These are phyloP conservation scores for Triplophysa rosa DNA, from an alignment of 2,113 vertebrate species.

Conservation along the genomic window DNA sequence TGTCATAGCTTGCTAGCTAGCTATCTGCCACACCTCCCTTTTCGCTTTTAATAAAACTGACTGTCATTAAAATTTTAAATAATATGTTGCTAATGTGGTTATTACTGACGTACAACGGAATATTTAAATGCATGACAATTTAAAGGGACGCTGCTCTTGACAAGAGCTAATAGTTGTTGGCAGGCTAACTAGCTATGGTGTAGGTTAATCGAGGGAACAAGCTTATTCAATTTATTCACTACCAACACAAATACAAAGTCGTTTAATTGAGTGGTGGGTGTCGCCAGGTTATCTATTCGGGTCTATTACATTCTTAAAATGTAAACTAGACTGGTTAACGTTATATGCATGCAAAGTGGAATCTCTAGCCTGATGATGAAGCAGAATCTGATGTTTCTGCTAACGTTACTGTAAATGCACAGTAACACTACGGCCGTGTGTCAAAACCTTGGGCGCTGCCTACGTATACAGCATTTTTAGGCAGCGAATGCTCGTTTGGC, in stretches of 20 bases:
- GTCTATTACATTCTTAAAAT: neutral
- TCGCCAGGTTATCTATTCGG: neutral
- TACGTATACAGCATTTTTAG: neutral
- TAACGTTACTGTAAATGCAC: conserved; percentile 27
- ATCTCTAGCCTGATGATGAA: conserved; percentile 75
- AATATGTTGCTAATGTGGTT: neutral
- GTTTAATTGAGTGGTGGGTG: neutral
- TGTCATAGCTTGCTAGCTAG: conserved; percentile 19
- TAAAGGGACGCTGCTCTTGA: neutral
- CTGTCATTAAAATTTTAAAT: neutral
- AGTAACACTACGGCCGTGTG: conserved; percentile 2
- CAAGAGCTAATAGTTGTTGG: conserved; percentile 15
- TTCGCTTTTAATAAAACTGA: neutral
- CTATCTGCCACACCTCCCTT: conserved; percentile 27
- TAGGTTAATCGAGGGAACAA: neutral
- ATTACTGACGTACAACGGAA: neutral
- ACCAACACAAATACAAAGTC: neutral
- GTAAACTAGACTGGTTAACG: neutral
- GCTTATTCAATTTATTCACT: conserved; percentile 6
- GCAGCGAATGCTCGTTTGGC: no score
- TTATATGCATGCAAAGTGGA: no score
- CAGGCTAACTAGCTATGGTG: conserved; percentile 48
- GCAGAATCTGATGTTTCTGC: conserved; percentile 64
- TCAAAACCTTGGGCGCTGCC: neutral
- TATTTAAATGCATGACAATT: neutral